Percentiles rank a stretch among this genome's conserved stretches.
These are phyloP conservation scores for Euura lappo DNA, from an alignment of 1,140 invertebrate species.

Conservation along the genomic window DNA sequence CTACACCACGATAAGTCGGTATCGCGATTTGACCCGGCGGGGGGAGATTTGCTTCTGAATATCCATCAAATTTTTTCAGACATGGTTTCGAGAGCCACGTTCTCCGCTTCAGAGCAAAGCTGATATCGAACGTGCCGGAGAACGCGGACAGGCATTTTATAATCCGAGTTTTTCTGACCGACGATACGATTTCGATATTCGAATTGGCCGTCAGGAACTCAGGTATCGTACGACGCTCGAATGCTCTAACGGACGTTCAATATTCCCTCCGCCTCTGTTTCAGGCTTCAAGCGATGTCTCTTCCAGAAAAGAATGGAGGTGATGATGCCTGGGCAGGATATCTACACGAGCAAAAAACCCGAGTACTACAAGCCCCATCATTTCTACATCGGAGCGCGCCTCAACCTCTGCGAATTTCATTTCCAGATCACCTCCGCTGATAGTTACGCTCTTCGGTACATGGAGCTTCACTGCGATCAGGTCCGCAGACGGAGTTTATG, in stretches of 20 bases:
- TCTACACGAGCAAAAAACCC: constrained; percentile 71
- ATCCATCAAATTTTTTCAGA: constrained; percentile 51
- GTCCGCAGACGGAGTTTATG: no score
- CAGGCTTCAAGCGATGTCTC: constrained; percentile 71
- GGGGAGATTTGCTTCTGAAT: not conserved
- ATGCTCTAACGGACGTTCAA: no score
- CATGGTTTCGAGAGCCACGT: constrained; percentile 76
- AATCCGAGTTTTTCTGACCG: constrained; percentile 80
- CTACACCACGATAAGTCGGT: constrained; percentile 75
- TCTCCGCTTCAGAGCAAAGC: constrained; percentile 78
- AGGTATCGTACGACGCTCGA: no score
- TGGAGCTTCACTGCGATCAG: constrained; percentile 81
- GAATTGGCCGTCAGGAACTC: constrained; percentile 79
- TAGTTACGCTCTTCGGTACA: constrained; percentile 84
- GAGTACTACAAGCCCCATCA: constrained; percentile 76
- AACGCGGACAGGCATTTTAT: constrained; percentile 78
- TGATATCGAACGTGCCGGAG: constrained; percentile 74
- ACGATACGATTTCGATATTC: constrained; percentile 84
- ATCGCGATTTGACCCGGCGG: not conserved
- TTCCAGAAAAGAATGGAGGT: constrained; percentile 70
- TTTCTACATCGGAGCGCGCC: constrained; percentile 79
- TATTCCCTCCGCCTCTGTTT: no score
- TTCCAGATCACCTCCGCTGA: constrained; percentile 83
- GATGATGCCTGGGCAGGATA: constrained; percentile 76
- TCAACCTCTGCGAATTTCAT: constrained; percentile 77